Evolutionary conservation across 2,888 invertebrate genomes (phyloP), one percentile per base, ranked within the genome.

Genomic region (Stenurella melanura): DNA sequence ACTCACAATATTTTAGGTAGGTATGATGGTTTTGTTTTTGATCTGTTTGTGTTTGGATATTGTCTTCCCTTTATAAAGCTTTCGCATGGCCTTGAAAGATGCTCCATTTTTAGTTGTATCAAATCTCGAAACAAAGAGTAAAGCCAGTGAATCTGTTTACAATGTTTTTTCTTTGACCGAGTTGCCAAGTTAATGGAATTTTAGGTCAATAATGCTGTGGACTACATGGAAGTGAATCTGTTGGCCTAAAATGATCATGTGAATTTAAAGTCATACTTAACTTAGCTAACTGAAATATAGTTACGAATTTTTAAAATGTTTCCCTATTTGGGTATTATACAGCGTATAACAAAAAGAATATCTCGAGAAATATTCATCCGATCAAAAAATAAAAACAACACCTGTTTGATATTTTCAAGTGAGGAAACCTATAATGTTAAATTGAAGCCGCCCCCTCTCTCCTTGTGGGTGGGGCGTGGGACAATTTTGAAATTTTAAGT

Each of bases 81-180:
- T 42, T 42, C 15, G 42, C 15, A 3, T 15, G 12, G 15, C 15
- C 15, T 6, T n/a, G 50, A n/a, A 50, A 58, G 17, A 11, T 17
- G 18, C 19, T 42, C 64, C 42, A 64, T 64, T 34, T 42, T 34
- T 42, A 64, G 42, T n/a, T 10, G 42, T 42, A 50, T 50, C 50
- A 50, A 50, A 50, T 50, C 6, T 50, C n/a, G n/a, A 50, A 50
- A 50, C n/a, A 50, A n/a, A 50, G 50, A 50, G 42, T 34, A 34
- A 18, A 63, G 17, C 63, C 6, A 63, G 63, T 64, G 64, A 64
- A 64, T 64, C 64, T 64, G 64, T 64, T 64, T 64, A 38, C 64
- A n/a, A 7, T 18, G n/a, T 64, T 64, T 64, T 42, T 19, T 61
- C 38, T 64, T 34, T 64, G 64, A 42, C 64, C 64, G 64, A 34